Conservation (phyloP, 1,140 invertebrate species). For the Eriocheir sinensis region DNA sequence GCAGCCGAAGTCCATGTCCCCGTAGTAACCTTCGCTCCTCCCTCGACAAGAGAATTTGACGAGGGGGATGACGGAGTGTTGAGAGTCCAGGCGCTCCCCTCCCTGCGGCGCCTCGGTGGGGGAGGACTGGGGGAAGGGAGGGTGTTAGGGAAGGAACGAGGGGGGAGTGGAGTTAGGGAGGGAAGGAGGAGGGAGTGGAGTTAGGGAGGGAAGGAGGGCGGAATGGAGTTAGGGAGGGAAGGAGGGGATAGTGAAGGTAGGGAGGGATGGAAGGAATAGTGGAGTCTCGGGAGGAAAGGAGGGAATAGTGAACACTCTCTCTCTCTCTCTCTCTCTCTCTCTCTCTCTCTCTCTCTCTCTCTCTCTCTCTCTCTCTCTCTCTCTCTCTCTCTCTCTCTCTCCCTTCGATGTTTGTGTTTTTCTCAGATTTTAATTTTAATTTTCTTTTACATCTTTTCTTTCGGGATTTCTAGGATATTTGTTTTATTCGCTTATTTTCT, state of each 20-base stretch:
- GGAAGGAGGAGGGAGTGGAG: no score
- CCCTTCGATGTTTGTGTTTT: neutral
- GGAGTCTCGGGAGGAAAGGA: neutral
- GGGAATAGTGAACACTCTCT: neutral
- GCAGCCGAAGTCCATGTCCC: slow-evolving; percentile 74
- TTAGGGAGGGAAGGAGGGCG: no score
- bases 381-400: neutral
- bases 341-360: neutral
- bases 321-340: neutral
- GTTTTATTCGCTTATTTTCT: neutral
- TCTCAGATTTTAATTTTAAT: neutral
- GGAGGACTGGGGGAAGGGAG: neutral
- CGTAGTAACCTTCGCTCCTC: slow-evolving; percentile 45
- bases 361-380: neutral
- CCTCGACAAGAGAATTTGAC: slow-evolving; percentile 63
- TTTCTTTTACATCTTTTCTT: neutral
- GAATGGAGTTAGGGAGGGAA: no score
- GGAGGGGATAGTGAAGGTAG: no score
- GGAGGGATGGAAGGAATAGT: neutral
- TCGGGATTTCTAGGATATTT: neutral
- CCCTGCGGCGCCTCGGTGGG: neutral
- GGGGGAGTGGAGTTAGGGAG: no score
- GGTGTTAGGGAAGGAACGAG: neutral
- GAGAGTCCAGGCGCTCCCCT: slow-evolving; percentile 55
- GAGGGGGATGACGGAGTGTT: slow-evolving; percentile 51